Evolutionary conservation across 2,888 invertebrate species (phyloP).

Genomic region (Zeuzera pyrina): DNA sequence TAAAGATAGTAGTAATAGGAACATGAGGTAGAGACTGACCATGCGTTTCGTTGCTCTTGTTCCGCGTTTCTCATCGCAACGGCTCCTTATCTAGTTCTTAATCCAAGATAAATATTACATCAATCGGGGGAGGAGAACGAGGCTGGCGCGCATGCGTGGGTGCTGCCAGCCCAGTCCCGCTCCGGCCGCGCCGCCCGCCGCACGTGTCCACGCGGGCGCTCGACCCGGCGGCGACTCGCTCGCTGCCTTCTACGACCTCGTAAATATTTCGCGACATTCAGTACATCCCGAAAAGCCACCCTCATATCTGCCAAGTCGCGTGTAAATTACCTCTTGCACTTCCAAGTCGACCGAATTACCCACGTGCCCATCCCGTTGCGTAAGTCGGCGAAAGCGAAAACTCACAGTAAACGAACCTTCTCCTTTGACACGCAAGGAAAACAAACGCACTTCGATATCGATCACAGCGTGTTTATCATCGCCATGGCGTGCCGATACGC

Average conservation of each 20-base stretch:
- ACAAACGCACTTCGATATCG: conserved; percentile 49
- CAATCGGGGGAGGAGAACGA: conserved; percentile 55
- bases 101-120: conserved; percentile 72
- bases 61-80: conserved; percentile 17
- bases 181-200: conserved; percentile 60
- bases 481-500: conserved; percentile 9
- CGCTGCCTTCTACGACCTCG: conserved; percentile 24
- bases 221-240: conserved; percentile 56
- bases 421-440: conserved; percentile 58
- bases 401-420: conserved; percentile 41
- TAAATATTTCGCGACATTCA: conserved; percentile 9
- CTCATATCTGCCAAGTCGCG: conserved; percentile 14
- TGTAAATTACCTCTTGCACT: conserved; percentile 10
- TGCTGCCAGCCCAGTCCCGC: conserved; percentile 57
- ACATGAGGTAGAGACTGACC: too few relatives aligned
- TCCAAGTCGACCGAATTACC: conserved; percentile 17
- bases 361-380: conserved; percentile 57
- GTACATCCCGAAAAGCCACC: conserved; percentile 11
- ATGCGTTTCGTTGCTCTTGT: too few relatives aligned
- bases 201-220: conserved; percentile 49
- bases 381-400: conserved; percentile 45
- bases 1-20: too few relatives aligned
- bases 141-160: conserved; percentile 36
- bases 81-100: conserved; percentile 62
- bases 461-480: conserved; percentile 52